These are phyloP conservation scores for Resseliella maxima DNA, from an alignment of 2,888 invertebrate genomes.

Conservation along the genomic window DNA sequence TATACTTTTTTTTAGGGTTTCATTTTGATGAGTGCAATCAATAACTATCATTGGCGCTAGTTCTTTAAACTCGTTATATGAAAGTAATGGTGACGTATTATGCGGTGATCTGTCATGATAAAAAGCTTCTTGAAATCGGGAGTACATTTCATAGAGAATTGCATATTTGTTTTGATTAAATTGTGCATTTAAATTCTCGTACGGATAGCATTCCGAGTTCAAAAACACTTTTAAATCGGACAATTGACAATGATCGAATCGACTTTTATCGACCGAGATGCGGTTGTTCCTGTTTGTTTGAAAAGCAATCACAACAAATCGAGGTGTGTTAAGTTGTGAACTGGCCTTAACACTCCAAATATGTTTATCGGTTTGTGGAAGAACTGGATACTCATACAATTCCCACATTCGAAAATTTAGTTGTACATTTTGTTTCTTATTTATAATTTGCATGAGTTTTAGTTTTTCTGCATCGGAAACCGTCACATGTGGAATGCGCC, in stretches of 20 bases:
- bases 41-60: conserved; percentile 61
- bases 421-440: conserved; percentile 55
- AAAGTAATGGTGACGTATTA: conserved; percentile 54
- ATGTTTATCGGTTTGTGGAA: conserved; percentile 61
- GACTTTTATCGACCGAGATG: conserved; percentile 59
- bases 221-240: conserved; percentile 64
- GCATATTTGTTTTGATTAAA: conserved; percentile 61
- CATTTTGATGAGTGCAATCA: conserved; percentile 61
- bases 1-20: conserved; percentile 60
- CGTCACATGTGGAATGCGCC: conserved; percentile 59
- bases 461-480: conserved; percentile 57
- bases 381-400: conserved; percentile 58
- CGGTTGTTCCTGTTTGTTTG: conserved; percentile 64
- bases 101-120: conserved; percentile 59
- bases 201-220: conserved; percentile 64
- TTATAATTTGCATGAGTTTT: conserved; percentile 57
- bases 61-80: background rate
- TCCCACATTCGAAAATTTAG: conserved; percentile 58
- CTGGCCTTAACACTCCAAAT: conserved; percentile 63
- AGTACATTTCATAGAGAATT: conserved; percentile 61
- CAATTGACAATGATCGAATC: conserved; percentile 61
- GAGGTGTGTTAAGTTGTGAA: conserved; percentile 64
- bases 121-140: conserved; percentile 61
- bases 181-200: conserved; percentile 63
- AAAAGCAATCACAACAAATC: conserved; percentile 64